phyloP scores from a whole-genome alignment of 2,113 vertebrate genomes.

The Peromyscus leucopus region DNA sequence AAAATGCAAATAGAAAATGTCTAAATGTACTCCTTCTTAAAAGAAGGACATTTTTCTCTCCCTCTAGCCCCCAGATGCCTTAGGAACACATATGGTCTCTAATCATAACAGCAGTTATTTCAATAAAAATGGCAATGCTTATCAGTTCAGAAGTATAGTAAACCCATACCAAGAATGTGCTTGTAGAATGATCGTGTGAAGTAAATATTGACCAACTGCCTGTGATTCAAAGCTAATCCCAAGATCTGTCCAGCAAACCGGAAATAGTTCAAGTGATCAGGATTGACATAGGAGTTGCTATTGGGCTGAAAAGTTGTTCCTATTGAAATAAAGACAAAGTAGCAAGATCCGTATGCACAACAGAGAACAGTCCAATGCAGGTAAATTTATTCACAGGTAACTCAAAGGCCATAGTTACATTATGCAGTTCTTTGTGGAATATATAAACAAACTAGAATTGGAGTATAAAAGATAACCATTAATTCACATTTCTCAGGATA shows the following conservation, averaged over 20 bases:
- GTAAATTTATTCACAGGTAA: slow-evolving; percentile 44
- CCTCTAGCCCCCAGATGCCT: neutral
- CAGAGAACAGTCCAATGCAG: slow-evolving; percentile 31
- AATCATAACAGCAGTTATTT: slow-evolving; percentile 55
- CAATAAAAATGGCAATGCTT: slow-evolving; percentile 15
- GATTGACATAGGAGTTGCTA: slow-evolving; percentile 99
- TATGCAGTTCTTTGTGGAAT: slow-evolving; percentile 36
- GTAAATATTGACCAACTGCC: slow-evolving; percentile 98
- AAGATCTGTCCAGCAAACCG: slow-evolving; percentile 97
- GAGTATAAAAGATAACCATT: slow-evolving; percentile 43
- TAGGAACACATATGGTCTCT: neutral
- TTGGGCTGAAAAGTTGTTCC: slow-evolving; percentile 99
- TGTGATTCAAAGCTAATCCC: slow-evolving; percentile 97
- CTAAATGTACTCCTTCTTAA: neutral
- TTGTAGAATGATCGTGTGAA: slow-evolving; percentile 99
- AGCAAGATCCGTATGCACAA: slow-evolving; percentile 37
- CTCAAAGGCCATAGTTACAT: neutral
- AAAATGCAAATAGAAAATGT: neutral
- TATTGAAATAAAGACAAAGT: slow-evolving; percentile 83
- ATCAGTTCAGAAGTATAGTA: slow-evolving; percentile 42
- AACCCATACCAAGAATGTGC: slow-evolving; percentile 95
- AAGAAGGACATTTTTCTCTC: neutral
- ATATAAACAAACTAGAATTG: neutral
- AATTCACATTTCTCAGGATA: slow-evolving; percentile 34
- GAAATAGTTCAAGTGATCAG: slow-evolving; percentile 99